phyloP scores from a whole-genome alignment of 2,888 invertebrate species.

The Halictus ligatus region DNA sequence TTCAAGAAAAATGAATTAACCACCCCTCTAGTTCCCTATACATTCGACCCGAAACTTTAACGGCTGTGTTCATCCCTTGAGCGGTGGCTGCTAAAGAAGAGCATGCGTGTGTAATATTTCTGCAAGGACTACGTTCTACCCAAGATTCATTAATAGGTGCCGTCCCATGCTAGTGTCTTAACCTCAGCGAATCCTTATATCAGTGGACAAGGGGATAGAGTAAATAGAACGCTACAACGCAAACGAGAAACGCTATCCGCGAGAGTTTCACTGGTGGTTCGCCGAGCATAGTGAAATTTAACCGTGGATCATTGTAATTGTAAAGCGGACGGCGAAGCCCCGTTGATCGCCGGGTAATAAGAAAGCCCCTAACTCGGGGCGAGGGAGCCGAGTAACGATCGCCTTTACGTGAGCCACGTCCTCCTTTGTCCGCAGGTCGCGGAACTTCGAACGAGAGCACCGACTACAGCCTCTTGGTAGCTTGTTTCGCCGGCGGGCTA shows the following conservation, averaged over 20 bases:
- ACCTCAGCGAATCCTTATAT: no score
- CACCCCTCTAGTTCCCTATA: no score
- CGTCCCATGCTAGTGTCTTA: no score
- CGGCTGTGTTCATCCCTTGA: neutral
- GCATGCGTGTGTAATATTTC: neutral
- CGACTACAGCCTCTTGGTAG: constrained; percentile 80
- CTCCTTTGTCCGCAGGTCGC: constrained; percentile 73
- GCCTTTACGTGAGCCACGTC: constrained; percentile 49
- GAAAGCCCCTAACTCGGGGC: neutral
- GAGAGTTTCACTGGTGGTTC: neutral
- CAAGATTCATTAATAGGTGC: no score
- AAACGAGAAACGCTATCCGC: neutral
- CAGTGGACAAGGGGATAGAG: neutral
- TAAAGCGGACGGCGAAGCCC: constrained; percentile 2
- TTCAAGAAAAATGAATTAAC: no score
- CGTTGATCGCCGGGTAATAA: constrained; percentile 1
- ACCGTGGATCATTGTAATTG: neutral
- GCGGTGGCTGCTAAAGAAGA: neutral
- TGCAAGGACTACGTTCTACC: neutral
- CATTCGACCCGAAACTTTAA: no score
- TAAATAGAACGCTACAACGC: neutral
- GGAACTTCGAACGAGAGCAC: constrained; percentile 75
- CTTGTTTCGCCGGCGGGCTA: constrained; percentile 80
- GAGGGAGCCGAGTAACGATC: constrained; percentile 9
- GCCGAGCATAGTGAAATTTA: neutral